Evolutionary conservation across 2,113 vertebrate genomes (phyloP), one percentile per base, ranked within the genome.

Genomic region (Noturus placidus): DNA sequence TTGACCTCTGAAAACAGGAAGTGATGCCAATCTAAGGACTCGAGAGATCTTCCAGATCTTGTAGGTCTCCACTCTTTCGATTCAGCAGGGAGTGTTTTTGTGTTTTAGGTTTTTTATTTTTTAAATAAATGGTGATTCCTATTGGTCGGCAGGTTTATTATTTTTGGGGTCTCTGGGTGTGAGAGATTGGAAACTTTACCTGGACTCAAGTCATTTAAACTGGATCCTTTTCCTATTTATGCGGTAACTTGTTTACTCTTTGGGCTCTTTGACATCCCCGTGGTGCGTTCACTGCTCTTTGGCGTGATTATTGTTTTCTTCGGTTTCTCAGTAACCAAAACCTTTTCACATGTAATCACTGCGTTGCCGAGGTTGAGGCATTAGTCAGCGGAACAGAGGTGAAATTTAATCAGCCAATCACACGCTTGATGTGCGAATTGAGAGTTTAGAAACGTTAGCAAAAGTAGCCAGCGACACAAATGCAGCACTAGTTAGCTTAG

Each of bases 11-110:
- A 54, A 56, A 56, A 35, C 50, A 61, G n/a, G 65, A 65, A 25
- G 10, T 63, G 80, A 59, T 88, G 87, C 82, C 82, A 84, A 84
- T 77, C n/a, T 65, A 22, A 59, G 59, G 70, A 87, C 81, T 38
- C 11, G 4, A 19, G 46, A 20, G 38, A 46, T 76, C 20, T 65
- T 63, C 38, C 30, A 25, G 42, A 27, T 74, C 70, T n/a, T 54
- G 50, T 2, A 9, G 82, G 50, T 65, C 27, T 46, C 17, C 38
- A 61, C 30, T 61, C 56, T 65, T 65, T 83, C 50, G 35, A 65
- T 83, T 83, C 59, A 65, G 8, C 46, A 54, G 83, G 57, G 77
- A 56, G 33, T 54, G 5, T 25, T 17, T 78, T 46, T n/a, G 76
- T 79, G 20, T 52, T 1, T n/a, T 17, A n/a, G 4, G 19, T 56